Base-by-base conservation (phyloP, 2,888 invertebrate genomes). In the Torymus tubicola region DNA sequence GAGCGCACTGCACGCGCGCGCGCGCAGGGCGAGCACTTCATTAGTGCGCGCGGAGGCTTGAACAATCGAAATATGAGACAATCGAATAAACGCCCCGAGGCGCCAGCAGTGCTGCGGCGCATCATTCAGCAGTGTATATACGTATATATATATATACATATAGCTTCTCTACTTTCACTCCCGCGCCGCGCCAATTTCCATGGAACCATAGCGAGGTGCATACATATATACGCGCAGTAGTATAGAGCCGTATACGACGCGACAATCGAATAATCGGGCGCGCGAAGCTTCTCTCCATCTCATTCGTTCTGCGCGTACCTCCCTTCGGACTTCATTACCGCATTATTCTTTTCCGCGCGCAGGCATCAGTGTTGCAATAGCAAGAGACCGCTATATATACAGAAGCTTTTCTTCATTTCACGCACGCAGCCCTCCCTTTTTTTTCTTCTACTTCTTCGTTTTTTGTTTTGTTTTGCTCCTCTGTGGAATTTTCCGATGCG, bases 31-130 rank as follows among this genome's bases (percentile, higher is more conserved):
- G 31, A 2, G 14, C 58, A 58, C 76, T 80, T 82, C 77, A 82
- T 82, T 82, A 82, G 80, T 67, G 71, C n/a, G n/a, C n/a, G n/a
- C n/a, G n/a, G n/a, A 58, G 31, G 71, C 42, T 70, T 73, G 77
- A 57, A 77, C 82, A 77, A 82, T 82, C 80, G 78, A 78, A 74
- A 82, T 78, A 74, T 71, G 80, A 80, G 74, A 69, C 72, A 72
- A 79, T 79, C 74, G 69, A 68, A 76, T 79, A 68, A 81, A 72
- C 75, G 63, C 72, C 60, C 57, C 14, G n/a, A 60, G 21, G 67
- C 71, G 8, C 21, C 55, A 18, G 31, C 16, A 18, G 55, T 42
- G 53, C 60, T 71, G 64, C 70, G 64, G 57, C 50, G 4, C 61
- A 13, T 18, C 53, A 63, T 13, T 63, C 14, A n/a, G n/a, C n/a